Percentiles rank a stretch among this genome's conserved stretches.
Conservation (phyloP, 2,888 invertebrate genomes). For the Tryphoninae sp. region DNA sequence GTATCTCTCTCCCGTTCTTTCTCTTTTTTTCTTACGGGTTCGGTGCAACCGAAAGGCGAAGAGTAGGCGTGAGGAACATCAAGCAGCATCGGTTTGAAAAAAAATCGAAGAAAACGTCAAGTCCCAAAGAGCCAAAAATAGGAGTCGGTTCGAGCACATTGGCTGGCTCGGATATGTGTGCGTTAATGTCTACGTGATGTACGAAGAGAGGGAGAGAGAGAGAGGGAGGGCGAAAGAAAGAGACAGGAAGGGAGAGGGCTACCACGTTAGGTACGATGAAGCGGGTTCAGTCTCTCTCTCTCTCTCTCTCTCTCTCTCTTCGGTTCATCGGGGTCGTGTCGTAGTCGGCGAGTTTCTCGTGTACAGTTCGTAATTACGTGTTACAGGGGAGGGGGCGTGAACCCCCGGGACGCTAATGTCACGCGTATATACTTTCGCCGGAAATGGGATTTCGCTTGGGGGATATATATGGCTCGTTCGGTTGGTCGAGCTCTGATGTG, state of each 20-base stretch:
- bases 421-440: constrained; percentile 68
- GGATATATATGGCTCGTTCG: constrained; percentile 54
- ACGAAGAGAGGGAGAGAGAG: not conserved
- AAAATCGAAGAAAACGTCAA: constrained; percentile 55
- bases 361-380: constrained; percentile 66
- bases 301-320: constrained; percentile 20
- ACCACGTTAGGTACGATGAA: not conserved
- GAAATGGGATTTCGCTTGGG: constrained; percentile 69
- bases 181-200: constrained; percentile 21
- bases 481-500: constrained; percentile 28
- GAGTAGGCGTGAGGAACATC: constrained; percentile 56
- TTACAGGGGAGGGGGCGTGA: constrained; percentile 67
- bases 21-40: constrained; percentile 4
- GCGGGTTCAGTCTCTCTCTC: constrained; percentile 13
- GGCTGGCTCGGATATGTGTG: constrained; percentile 32
- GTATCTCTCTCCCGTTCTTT: constrained; percentile 16
- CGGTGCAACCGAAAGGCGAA: constrained; percentile 36
- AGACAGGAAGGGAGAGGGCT: not conserved
- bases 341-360: constrained; percentile 58
- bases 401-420: constrained; percentile 67
- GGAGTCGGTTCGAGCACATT: constrained; percentile 32
- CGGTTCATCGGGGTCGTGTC: constrained; percentile 54
- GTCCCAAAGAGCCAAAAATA: constrained; percentile 60
- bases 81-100: constrained; percentile 35
- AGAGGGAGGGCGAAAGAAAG: not conserved